Conservation (phyloP, 2,797 vertebrate species). For the Trichosurus vulpecula region DNA sequence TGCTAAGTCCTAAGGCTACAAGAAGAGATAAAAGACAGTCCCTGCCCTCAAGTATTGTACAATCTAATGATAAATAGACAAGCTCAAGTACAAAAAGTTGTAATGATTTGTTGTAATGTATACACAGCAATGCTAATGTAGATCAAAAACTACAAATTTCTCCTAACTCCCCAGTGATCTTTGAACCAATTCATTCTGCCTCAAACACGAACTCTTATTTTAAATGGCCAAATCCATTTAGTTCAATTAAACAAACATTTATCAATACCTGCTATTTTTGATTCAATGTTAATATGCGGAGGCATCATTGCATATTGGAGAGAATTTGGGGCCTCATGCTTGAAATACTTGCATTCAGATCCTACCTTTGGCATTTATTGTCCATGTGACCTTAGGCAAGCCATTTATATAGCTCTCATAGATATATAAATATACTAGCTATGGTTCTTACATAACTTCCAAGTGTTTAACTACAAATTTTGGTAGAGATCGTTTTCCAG, state of each 20-base stretch:
- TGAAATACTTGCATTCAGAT: not conserved
- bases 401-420: not conserved
- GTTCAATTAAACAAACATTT: not conserved
- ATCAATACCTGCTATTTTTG: not conserved
- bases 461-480: not conserved
- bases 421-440: not conserved
- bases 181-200: not conserved
- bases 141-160: not conserved
- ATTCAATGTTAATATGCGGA: not conserved
- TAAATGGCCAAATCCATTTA: not conserved
- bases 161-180: not conserved
- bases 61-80: not conserved
- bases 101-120: not conserved
- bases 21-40: not conserved
- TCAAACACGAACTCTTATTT: not conserved
- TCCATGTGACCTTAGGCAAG: not conserved
- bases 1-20: too few species aligned
- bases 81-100: not conserved
- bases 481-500: not conserved
- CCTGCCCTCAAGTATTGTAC: not conserved
- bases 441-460: not conserved
- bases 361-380: not conserved
- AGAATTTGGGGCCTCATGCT: not conserved
- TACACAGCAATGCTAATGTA: not conserved
- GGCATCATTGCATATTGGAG: not conserved